Conservation (phyloP, 1,140 invertebrate species). For the Danaus melanippus region DNA sequence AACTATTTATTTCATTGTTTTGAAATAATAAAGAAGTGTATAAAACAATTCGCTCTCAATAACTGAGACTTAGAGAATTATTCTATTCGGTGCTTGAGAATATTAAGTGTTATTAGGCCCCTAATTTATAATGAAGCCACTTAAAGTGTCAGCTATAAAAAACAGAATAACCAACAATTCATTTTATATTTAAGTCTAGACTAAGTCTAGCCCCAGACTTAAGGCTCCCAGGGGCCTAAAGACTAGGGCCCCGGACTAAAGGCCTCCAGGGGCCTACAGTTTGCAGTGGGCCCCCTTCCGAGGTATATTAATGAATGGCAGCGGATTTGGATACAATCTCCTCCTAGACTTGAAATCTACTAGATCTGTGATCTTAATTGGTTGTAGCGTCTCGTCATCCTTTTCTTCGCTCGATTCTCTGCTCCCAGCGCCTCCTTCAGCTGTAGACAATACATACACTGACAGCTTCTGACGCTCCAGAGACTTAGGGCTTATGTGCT, state of each 20-base stretch:
- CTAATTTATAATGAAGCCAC: neutral
- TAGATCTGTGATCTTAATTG: slow-evolving; percentile 45
- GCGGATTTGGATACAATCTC: slow-evolving; percentile 37
- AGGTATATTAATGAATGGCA: slow-evolving; percentile 39
- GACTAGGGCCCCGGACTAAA: no score
- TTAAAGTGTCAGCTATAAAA: neutral
- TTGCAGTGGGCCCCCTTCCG: slow-evolving; percentile 56
- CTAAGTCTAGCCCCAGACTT: no score
- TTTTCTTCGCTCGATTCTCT: slow-evolving; percentile 5
- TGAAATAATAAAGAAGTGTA: no score
- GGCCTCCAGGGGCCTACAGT: slow-evolving; percentile 24
- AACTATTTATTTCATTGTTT: no score
- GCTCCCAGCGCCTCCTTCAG: slow-evolving; percentile 73
- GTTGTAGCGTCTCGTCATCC: slow-evolving; percentile 30
- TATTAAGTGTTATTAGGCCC: no score
- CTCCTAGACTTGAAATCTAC: slow-evolving; percentile 52
- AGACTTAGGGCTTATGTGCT: slow-evolving; percentile 62
- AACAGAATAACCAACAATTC: neutral
- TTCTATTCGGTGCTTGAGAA: no score
- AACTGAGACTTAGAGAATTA: no score
- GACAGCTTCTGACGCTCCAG: slow-evolving; percentile 75
- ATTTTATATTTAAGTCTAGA: neutral
- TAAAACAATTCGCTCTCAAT: no score
- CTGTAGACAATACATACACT: slow-evolving; percentile 82
- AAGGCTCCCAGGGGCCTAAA: no score